Evolutionary conservation across 2,888 invertebrate genomes (phyloP).

Genomic region (Silvanus unidentatus): DNA sequence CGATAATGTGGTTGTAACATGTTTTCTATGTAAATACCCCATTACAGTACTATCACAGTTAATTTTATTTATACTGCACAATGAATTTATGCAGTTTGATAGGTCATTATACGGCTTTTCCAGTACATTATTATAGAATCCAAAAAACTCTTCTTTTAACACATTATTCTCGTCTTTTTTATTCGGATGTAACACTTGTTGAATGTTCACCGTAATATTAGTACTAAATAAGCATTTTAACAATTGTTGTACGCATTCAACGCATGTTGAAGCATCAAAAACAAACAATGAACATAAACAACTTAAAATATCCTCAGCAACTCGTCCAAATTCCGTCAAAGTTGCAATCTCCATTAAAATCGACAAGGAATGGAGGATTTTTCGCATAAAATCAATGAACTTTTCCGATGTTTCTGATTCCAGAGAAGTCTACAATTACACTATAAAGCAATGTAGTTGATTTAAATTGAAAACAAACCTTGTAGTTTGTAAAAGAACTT

Average conservation of each 20-base stretch:
- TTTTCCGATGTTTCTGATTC: conserved; percentile 70
- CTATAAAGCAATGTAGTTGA: conserved; percentile 6
- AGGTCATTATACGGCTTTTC: conserved; percentile 42
- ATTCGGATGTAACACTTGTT: not conserved
- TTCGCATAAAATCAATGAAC: conserved; percentile 62
- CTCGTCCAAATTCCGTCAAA: conserved; percentile 62
- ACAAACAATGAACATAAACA: conserved; percentile 68
- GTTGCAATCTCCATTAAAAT: conserved; percentile 66
- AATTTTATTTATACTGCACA: conserved; percentile 36
- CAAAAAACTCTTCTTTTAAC: conserved; percentile 25
- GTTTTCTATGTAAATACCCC: conserved; percentile 45
- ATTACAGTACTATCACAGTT: conserved; percentile 40
- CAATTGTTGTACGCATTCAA: conserved; percentile 72
- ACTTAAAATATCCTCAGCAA: conserved; percentile 74
- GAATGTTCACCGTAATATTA: conserved; percentile 53
- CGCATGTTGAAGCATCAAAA: conserved; percentile 62
- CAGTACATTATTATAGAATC: conserved; percentile 43
- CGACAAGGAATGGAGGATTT: conserved; percentile 60
- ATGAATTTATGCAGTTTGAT: conserved; percentile 31
- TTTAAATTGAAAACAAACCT: conserved; percentile 49
- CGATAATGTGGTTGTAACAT: conserved; percentile 40
- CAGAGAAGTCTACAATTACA: conserved; percentile 61
- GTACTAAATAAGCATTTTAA: conserved; percentile 71
- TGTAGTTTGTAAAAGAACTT: conserved; percentile 81
- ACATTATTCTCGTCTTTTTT: conserved; percentile 5